Base-by-base conservation (phyloP, 2,797 vertebrate species). In the Sarcoramphus papa region DNA sequence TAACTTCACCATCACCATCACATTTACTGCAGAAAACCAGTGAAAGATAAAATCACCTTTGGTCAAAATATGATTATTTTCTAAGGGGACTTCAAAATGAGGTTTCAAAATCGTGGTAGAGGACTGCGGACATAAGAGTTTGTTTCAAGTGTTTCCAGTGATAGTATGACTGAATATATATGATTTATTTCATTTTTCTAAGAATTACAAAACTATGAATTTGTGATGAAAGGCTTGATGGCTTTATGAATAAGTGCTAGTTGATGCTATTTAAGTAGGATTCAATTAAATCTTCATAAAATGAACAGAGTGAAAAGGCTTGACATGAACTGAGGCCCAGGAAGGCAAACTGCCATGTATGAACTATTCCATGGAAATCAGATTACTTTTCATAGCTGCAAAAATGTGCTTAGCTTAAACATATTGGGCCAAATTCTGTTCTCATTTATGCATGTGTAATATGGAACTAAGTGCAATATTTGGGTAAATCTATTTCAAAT, bases 271-370 rank as follows among this genome's bases (percentile, higher is more conserved):
- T 97, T 96, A 97, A 97, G 96, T 97, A 96, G 93, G 84, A 95
- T 96, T 96, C 97, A 97, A 97, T 97, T 97, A 97, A 97, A 97
- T 97, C 93, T 96, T 93, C 95, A 93, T 96, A 97, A 97, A 97
- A 96, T 15, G 95, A 97, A 92, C 88, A 88, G 85, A 95, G 92
- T 96, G 96, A 96, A 96, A 96, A 95, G 90, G 85, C 88, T 97
- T 97, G 97, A 97, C 96, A 83, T 97, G 96, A 96, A 90, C 95
- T 77, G 92, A 93, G 95, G 95, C 95, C 96, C 94, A 93, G 90
- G 93, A 97, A 96, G 95, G 96, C 96, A 94, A 93, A 63, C 77
- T 97, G 96, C 96, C 97, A 97, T 76, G 87, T 97, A 93, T 96
- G 95, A 97, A 97, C 95, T 94, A 67, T 95, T 96, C 85, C 96